Evolutionary conservation across 2,113 vertebrate species (phyloP).

Genomic region (Nothoprocta pentlandii): DNA sequence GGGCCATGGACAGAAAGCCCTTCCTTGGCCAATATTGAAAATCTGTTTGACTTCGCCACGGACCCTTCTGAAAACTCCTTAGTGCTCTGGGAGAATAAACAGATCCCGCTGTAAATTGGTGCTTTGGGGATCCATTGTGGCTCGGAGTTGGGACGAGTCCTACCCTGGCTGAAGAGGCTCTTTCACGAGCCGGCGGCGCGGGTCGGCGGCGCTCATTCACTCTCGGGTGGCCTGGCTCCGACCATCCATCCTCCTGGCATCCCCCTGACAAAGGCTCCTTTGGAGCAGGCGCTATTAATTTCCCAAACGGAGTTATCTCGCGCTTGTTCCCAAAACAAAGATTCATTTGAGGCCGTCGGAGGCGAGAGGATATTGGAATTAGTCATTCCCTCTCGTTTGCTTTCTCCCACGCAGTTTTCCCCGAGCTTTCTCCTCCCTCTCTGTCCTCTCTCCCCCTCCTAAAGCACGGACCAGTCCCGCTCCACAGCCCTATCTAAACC

Average conservation of each 20-base stretch:
- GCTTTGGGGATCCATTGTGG: conserved; percentile 50
- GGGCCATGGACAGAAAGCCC: background rate
- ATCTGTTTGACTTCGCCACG: conserved; percentile 47
- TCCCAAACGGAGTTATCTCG: background rate
- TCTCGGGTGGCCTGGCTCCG: background rate
- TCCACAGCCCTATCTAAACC: background rate
- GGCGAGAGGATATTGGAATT: background rate
- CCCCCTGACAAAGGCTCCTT: conserved; percentile 25
- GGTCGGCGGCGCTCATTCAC: conserved; percentile 24
- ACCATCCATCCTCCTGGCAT: background rate
- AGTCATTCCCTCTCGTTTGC: background rate
- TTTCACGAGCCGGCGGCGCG: background rate
- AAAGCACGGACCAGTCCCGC: background rate
- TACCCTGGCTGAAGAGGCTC: background rate
- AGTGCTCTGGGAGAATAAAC: conserved; percentile 46
- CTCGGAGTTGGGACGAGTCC: conserved; percentile 48
- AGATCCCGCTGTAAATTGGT: conserved; percentile 18
- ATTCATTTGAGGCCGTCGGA: background rate
- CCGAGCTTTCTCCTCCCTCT: background rate
- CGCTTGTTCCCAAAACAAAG: background rate
- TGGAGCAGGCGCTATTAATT: conserved; percentile 30
- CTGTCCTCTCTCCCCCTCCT: background rate
- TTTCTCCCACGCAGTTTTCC: background rate
- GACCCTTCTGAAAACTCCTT: conserved; percentile 34
- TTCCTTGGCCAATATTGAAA: background rate